Conservation (phyloP, 2,113 vertebrate species). For the Alligator mississippiensis region DNA sequence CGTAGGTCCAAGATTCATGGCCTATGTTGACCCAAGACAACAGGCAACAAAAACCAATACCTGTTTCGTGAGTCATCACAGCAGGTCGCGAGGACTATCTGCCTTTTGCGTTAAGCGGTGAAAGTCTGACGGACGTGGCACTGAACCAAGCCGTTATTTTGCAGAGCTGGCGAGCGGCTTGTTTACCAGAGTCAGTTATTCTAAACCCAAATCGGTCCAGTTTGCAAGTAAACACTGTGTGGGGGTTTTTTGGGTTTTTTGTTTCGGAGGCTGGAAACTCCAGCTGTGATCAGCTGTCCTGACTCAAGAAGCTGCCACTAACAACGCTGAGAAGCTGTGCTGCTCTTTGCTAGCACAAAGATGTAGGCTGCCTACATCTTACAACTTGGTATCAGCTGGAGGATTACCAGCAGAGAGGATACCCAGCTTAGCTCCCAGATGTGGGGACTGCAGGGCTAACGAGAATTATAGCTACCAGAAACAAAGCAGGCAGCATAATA, state of each 20-base stretch:
- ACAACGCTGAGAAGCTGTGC: neutral
- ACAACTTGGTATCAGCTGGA: neutral
- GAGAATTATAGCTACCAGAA: neutral
- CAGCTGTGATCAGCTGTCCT: neutral
- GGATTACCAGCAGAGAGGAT: neutral
- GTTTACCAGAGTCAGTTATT: neutral
- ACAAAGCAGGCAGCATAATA: neutral
- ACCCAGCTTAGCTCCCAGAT: neutral
- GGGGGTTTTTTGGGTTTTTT: neutral
- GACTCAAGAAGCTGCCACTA: neutral
- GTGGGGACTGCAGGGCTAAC: neutral
- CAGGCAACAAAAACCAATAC: no score
- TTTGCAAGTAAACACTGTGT: neutral
- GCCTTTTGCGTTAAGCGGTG: neutral
- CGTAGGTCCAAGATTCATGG: rapidly evolving
- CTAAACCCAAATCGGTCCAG: neutral
- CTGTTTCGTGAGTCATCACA: neutral
- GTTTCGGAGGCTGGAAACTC: neutral
- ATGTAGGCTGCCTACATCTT: no score
- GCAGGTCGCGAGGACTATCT: neutral
- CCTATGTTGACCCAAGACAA: no score
- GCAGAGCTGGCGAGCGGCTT: neutral
- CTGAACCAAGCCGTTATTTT: neutral
- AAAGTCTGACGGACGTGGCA: neutral
- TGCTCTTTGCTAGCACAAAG: neutral